Percentiles rank a stretch among this genome's conserved stretches.
These are phyloP conservation scores for Meloidogyne chitwoodi DNA, from an alignment of 1,140 invertebrate genomes.

Conservation along the genomic window DNA sequence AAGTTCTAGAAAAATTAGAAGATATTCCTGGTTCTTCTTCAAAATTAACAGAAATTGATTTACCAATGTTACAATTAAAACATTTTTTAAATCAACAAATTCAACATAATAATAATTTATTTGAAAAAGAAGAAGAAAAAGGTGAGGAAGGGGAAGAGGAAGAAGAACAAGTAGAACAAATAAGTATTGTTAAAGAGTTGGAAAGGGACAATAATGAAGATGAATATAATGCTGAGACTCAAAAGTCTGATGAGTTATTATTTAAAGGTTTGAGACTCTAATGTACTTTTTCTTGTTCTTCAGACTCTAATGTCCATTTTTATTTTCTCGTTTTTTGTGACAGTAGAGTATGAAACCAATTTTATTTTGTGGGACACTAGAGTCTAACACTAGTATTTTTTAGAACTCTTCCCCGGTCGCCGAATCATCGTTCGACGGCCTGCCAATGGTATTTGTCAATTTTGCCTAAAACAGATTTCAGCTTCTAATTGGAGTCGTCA, in stretches of 20 bases:
- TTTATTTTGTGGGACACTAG: too few species aligned
- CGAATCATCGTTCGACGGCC: constrained; percentile 8
- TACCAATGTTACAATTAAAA: neutral
- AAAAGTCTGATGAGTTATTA: neutral
- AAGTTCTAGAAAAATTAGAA: neutral
- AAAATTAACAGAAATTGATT: neutral
- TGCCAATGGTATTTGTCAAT: constrained; percentile 1
- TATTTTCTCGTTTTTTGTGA: neutral
- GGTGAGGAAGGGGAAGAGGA: neutral
- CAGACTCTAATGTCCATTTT: neutral
- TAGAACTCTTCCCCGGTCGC: constrained; percentile 16
- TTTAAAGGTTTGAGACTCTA: neutral
- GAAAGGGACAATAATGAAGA: neutral
- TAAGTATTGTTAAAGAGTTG: neutral
- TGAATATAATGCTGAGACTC: neutral
- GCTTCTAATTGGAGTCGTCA: constrained; percentile 18
- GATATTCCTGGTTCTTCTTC: neutral
- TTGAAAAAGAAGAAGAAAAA: neutral
- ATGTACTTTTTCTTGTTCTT: neutral
- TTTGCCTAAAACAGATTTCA: constrained; percentile 15
- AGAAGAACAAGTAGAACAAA: neutral
- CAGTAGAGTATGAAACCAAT: too few species aligned
- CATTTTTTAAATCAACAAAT: neutral
- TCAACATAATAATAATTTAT: neutral
- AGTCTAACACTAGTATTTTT: neutral